Evolutionary conservation across 2,797 vertebrate species (phyloP).

Genomic region (Balearica regulorum): DNA sequence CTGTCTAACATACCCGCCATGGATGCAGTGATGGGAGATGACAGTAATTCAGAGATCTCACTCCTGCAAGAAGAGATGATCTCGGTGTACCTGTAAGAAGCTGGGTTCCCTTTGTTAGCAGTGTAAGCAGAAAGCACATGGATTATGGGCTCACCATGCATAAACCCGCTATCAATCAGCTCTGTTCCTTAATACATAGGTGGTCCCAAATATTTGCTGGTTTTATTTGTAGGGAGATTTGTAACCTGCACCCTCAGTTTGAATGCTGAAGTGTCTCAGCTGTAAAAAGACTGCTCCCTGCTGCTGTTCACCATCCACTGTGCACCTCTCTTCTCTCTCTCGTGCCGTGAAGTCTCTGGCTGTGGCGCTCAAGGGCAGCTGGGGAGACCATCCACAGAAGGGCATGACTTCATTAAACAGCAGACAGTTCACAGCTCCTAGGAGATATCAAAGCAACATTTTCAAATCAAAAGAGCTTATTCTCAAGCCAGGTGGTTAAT

Average conservation of each 20-base stretch:
- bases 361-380: background rate
- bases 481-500: background rate
- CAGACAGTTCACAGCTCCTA: background rate
- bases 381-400: background rate
- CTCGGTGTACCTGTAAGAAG: background rate
- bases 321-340: background rate
- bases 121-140: background rate
- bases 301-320: fast-evolving
- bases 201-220: background rate
- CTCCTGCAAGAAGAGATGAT: background rate
- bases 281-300: background rate
- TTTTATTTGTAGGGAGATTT: background rate
- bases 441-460: background rate
- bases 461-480: background rate
- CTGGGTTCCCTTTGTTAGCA: background rate
- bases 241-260: background rate
- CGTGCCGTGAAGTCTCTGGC: background rate
- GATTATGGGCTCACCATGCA: background rate
- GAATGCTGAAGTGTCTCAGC: background rate
- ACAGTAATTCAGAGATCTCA: background rate
- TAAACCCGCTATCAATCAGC: background rate
- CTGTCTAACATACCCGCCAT: background rate
- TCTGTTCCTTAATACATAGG: fast-evolving
- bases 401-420: background rate
- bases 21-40: background rate